Conservation (phyloP, 2,888 invertebrate species). For the Nymphalis c-album region DNA sequence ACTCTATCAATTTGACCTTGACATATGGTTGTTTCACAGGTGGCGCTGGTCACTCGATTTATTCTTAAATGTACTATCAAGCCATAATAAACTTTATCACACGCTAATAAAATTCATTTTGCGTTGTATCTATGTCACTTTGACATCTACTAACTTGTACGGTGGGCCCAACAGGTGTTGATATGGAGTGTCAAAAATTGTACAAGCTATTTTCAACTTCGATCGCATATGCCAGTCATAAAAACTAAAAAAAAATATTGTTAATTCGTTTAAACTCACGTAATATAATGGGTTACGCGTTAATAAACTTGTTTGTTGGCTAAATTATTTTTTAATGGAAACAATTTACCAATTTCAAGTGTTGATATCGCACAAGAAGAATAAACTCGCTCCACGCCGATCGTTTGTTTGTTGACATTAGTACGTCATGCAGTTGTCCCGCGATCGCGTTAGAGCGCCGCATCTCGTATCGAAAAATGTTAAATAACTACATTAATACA, state of each 20-base stretch:
- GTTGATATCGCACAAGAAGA: constrained; percentile 34
- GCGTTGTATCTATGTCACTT: constrained; percentile 15
- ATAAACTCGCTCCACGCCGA: constrained; percentile 39
- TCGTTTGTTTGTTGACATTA: constrained; percentile 55
- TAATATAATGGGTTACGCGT: not conserved
- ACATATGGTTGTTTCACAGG: constrained; percentile 35
- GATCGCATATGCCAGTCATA: not conserved
- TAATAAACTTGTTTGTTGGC: not conserved
- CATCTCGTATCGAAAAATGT: constrained; percentile 56
- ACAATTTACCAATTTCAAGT: constrained; percentile 14
- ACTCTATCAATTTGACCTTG: constrained; percentile 39
- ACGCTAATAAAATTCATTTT: constrained; percentile 12
- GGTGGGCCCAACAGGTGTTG: constrained; percentile 42
- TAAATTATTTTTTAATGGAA: not conserved
- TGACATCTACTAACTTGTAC: constrained; percentile 40
- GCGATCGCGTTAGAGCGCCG: constrained; percentile 64
- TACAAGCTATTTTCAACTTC: constrained; percentile 33
- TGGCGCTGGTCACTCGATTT: constrained; percentile 39
- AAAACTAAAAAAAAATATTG: not conserved
- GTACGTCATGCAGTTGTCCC: constrained; percentile 67
- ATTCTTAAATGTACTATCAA: constrained; percentile 6
- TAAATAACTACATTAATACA: constrained; percentile 51
- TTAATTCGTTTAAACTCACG: not conserved
- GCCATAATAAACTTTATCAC: not conserved
- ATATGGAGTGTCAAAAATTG: constrained; percentile 32